Conservation (phyloP, 2,113 vertebrate species). For the Tenrec ecaudatus region DNA sequence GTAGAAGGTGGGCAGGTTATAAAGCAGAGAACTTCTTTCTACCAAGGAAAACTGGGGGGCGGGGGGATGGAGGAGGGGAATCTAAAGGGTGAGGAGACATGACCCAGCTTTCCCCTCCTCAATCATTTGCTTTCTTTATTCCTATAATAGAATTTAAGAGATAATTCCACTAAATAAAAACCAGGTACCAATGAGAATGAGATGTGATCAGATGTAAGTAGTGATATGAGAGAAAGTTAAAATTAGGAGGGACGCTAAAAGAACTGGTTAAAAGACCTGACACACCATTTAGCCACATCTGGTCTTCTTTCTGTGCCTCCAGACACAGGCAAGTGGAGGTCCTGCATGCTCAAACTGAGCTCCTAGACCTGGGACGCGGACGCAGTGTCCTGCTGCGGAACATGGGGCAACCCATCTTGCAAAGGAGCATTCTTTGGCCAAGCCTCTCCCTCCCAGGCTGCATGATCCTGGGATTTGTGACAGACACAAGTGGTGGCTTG, state of each 20-base stretch:
- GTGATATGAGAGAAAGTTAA: not conserved
- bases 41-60: not conserved
- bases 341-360: not conserved
- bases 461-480: not conserved
- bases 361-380: no score
- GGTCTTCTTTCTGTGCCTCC: not conserved
- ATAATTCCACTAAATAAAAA: no score
- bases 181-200: no score
- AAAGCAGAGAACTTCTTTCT: not conserved
- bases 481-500: not conserved
- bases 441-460: not conserved
- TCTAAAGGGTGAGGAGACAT: not conserved
- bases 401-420: no score
- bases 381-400: not conserved
- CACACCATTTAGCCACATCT: not conserved
- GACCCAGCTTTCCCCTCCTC: no score
- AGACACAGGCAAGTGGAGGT: not conserved
- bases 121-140: no score
- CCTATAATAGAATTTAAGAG: no score
- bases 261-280: not conserved
- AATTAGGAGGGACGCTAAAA: not conserved
- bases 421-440: fast-evolving
- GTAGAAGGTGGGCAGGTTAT: not conserved
- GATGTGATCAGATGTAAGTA: no score
- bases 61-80: not conserved